Evolutionary conservation across 2,888 invertebrate genomes (phyloP).

Genomic region (Mechanitis mazaeus): DNA sequence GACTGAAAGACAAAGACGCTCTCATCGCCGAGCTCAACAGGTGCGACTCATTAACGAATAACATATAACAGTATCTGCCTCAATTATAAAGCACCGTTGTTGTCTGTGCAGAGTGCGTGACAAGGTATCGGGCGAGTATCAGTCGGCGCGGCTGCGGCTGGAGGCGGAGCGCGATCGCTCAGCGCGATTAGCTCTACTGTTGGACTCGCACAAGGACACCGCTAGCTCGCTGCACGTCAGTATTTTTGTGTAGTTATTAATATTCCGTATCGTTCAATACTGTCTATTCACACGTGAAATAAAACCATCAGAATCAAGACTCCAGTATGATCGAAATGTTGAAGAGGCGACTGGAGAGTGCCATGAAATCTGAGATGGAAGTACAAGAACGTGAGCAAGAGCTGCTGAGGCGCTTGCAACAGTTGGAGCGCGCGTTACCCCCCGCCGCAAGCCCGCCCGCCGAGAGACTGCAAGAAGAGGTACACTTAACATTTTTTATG

Average conservation of each 20-base stretch:
- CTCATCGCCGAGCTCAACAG: conserved; percentile 66
- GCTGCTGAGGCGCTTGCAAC: conserved; percentile 61
- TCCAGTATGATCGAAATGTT: conserved; percentile 80
- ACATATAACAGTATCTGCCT: neutral
- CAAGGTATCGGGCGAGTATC: conserved; percentile 64
- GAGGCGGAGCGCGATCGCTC: conserved; percentile 72
- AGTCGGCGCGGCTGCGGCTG: conserved; percentile 61
- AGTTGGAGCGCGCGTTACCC: conserved; percentile 48
- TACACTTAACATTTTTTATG: conserved; percentile 18
- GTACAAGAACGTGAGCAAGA: conserved; percentile 77
- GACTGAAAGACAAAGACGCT: conserved; percentile 64
- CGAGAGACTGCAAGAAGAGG: conserved; percentile 43
- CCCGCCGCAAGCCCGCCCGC: conserved; percentile 18
- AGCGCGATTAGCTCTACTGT: conserved; percentile 73
- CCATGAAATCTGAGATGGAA: conserved; percentile 79
- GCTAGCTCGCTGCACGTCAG: conserved; percentile 65
- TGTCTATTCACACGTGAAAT: neutral
- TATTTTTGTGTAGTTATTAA: neutral
- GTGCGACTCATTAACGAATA: conserved; percentile 30
- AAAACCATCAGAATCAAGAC: conserved; percentile 75
- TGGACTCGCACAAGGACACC: conserved; percentile 77
- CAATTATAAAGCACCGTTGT: neutral
- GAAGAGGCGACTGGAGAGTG: conserved; percentile 79
- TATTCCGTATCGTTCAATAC: neutral
- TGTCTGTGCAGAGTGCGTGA: conserved; percentile 57